These are phyloP conservation scores for Sminthurinus aureus DNA, from an alignment of 2,888 invertebrate genomes.

Conservation along the genomic window DNA sequence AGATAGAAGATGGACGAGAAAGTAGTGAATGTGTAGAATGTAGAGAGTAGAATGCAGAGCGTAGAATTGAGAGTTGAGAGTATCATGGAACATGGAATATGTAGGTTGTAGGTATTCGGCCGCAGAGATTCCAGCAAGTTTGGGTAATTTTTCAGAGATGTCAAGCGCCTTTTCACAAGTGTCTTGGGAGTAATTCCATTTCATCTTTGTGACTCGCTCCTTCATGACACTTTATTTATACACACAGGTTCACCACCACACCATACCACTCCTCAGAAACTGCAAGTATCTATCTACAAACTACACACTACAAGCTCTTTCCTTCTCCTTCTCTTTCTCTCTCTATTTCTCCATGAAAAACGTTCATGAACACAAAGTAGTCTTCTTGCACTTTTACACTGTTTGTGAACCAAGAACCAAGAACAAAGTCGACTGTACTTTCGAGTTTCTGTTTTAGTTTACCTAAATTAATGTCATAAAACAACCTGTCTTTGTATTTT, in stretches of 20 bases:
- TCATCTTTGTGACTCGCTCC: neutral
- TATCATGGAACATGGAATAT: neutral
- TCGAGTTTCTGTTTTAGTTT: too few species aligned
- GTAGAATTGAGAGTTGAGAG: neutral
- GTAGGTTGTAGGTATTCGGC: too few species aligned
- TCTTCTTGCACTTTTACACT: too few species aligned
- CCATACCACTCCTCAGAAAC: too few species aligned
- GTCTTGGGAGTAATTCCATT: slow-evolving; percentile 9
- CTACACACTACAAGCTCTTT: neutral
- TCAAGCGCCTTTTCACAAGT: slow-evolving; percentile 11
- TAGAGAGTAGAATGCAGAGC: neutral
- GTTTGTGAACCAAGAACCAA: too few species aligned
- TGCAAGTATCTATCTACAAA: too few species aligned
- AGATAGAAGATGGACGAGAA: neutral
- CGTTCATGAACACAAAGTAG: too few species aligned
- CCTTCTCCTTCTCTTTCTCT: neutral
- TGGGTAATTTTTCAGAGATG: slow-evolving; percentile 13
- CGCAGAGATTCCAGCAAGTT: neutral
- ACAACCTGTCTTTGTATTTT: too few species aligned
- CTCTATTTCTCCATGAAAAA: neutral
- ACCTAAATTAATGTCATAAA: too few species aligned
- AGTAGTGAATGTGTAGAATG: too few species aligned
- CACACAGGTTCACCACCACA: neutral
- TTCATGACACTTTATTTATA: neutral
- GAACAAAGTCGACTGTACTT: too few species aligned